phyloP scores from a whole-genome alignment of 2,113 vertebrate genomes.

The Archilochus colubris region DNA sequence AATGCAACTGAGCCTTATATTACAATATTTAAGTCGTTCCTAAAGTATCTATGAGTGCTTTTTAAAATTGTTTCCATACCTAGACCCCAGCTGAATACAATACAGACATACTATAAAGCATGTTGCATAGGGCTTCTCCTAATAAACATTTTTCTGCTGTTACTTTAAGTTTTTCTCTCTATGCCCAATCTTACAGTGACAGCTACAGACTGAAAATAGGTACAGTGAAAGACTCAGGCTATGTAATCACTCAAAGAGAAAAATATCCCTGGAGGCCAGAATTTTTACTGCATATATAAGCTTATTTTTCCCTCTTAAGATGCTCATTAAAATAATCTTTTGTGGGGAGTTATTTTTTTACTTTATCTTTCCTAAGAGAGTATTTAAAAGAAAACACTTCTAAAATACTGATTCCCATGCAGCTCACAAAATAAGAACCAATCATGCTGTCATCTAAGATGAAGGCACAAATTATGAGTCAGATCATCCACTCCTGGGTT shows the following conservation, averaged over 20 bases:
- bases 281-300: slow-evolving; percentile 48
- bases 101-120: neutral
- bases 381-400: slow-evolving; percentile 48
- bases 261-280: slow-evolving; percentile 26
- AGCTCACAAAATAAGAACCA: neutral
- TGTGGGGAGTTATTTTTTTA: slow-evolving; percentile 1
- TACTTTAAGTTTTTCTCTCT: slow-evolving; percentile 52
- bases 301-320: slow-evolving; percentile 59
- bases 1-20: neutral
- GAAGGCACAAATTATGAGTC: slow-evolving; percentile 1
- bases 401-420: neutral
- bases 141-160: slow-evolving; percentile 43
- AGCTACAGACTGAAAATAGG: slow-evolving; percentile 61
- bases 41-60: neutral
- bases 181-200: slow-evolving; percentile 58
- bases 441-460: neutral
- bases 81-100: neutral
- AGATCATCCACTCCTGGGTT: neutral
- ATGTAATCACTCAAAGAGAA: slow-evolving; percentile 58
- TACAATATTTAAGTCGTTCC: neutral
- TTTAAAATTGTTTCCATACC: neutral
- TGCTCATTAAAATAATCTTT: slow-evolving; percentile 60
- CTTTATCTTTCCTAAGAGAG: slow-evolving; percentile 30
- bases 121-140: neutral
- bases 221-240: slow-evolving; percentile 60